Base-by-base conservation (phyloP, 2,888 invertebrate genomes). In the Liopterus haemorrhoidalis region DNA sequence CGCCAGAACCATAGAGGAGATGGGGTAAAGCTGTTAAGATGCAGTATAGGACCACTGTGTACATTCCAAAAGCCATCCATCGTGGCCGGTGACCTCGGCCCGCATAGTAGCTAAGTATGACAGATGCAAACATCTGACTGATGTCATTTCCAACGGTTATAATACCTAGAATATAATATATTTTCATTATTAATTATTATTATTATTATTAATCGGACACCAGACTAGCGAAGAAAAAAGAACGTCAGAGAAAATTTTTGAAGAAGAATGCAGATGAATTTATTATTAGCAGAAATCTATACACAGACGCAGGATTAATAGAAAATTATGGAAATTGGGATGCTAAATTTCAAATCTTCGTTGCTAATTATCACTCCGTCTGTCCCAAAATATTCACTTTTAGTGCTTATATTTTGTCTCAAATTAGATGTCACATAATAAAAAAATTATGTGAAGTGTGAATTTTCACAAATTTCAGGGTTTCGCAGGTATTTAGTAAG, bases 141-240 rank as follows among this genome's bases (percentile, higher is more conserved):
- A 85, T 77, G 61, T 85, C 84, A 62, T 85, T 84, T 20, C 84
- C 84, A 47, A 83, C 79, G 33, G 80, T 76, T 53, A 83, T 81
- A 52, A 84, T 70, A 47, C 83, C 79, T 78, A 57, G 16, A 62
- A 61, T 30, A 44, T 15, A 24, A 46, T 33, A 41, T 43, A 41
- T 45, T 28, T 18, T 3, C 9, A 22, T 22, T 22, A 6, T 6
- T 9, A 2, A 25, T 25, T 25, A 25, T 25, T 25, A 3, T 32
- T 16, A 31, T 31, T 31, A 31, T 12, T 15, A 14, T n/a, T 4
- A 25, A 25, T 11, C n/a, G 11, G 12, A 11, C 11, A 25, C 11
- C 12, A 25, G 12, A 25, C 12, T 25, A 4, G 25, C n/a, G n/a
- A 25, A 25, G 25, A 12, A 16, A n/a, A 30, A 30, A 30, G 14